Base-by-base conservation (phyloP, 2,797 vertebrate genomes). In the Orientallactaga sibirica region DNA sequence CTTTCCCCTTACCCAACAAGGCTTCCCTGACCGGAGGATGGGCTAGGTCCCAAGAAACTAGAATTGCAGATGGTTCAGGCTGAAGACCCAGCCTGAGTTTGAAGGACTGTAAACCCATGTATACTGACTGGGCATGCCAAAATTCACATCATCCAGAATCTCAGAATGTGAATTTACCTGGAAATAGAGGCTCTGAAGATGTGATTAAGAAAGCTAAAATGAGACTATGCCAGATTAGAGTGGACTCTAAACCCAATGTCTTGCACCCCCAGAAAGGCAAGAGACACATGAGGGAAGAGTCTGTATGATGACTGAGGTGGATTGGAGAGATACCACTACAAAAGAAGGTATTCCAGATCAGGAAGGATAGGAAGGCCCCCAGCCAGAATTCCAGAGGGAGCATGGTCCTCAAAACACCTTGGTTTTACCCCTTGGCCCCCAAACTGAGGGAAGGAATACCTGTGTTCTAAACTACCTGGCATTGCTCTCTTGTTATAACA, bases 251-350 rank as follows among this genome's bases (percentile, higher is more conserved):
- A 29, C 12, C 12, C 4, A 4, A 6, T 0, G 19, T 29, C 15
- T 8, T 18, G 68, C 10, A 52, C 70, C 68, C 81, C 20, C 7
- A 19, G 74, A 43, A 43, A n/a, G n/a, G 37, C 37, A 3, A 67
- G 33, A 27, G 25, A 9, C 18, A 4, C 24, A 0, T 2, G 55
- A 0, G 55, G 27, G 73, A 33, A 22, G 22, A 14, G 5, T 4
- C 6, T 22, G 1, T 0, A 0, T 1, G 22, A 25, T 7, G 0
- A 48, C 0, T 0, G 5, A 24, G 18, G 14, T 20, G 2, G 68
- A 2, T 0, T 1, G 33, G 19, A 14, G 55, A 1, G 12, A 24
- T 0, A 3, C 0, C 2, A 15, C 73, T 11, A 10, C 20, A 5
- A 16, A 15, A 27, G 37, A 4, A n/a, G 88, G 70, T 4, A 3